Evolutionary conservation across 2,797 vertebrate genomes (phyloP), one percentile per base, ranked within the genome.

Genomic region (Amblyopsis hoosieri): DNA sequence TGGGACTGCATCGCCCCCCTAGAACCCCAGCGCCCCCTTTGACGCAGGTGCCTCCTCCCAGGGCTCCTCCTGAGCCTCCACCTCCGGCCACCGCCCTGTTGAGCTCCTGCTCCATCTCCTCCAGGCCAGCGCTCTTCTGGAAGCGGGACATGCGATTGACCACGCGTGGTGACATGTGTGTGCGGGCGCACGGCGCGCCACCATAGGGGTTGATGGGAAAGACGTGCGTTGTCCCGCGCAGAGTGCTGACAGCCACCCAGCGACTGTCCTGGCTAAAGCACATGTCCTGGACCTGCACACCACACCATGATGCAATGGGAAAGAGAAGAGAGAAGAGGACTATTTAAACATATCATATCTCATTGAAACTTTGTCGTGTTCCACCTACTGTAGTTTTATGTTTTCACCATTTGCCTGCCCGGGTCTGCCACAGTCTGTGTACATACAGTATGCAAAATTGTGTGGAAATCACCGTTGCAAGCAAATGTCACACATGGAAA

Each of bases 141-240:
- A 99, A 99, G 64, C 97, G 96, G 67, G 97, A 99, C 95, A 99
- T 96, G 70, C 97, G 94, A 79, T 99, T 99, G 55, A 98, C 98
- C 31, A 99, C 97, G 0, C 96, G 92, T 0, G 96, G 96, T 1
- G 97, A 99, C 95, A 98, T 95, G 80, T 99, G 97, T 0, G 97
- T 99, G n/a, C 97, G 94, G 10, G 96, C 95, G 0, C 97, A 98
- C 23, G 97, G 95, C 54, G 94, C 93, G 0, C 98, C 96, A 0
- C 98, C 98, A 0, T 99, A 99, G 0, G 97, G 95, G 29, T 97
- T 98, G 87, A 99, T 93, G 42, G 98, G 97, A 62, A 99, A 99
- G 0, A 99, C 97, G 0, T 99, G 98, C 6, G 96, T 96, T 1
- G 97, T 99, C 65, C 98, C 97, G 0, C 98, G 94, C 0, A 99